Percentiles rank a stretch among this genome's conserved stretches.
Evolutionary conservation across 2,797 vertebrate species (phyloP).

Genomic region (Natrix natrix): DNA sequence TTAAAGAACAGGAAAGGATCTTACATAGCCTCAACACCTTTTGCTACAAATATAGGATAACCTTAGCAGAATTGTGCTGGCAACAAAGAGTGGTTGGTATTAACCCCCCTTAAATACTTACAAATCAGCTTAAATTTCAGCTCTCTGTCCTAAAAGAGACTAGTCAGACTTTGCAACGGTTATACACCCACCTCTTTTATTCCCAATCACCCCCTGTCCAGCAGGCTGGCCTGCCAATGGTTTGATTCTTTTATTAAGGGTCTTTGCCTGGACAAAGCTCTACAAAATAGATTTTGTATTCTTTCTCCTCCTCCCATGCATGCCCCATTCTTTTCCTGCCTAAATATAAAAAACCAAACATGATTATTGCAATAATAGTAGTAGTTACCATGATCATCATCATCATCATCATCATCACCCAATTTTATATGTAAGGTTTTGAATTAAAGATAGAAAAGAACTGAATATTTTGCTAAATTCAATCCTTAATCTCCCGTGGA

Average conservation of each 20-base stretch:
- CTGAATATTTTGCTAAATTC: conserved; percentile 47
- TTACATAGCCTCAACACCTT: background rate
- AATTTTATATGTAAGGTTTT: conserved; percentile 39
- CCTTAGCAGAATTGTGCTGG: background rate
- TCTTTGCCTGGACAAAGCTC: conserved; percentile 2
- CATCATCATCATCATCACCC: conserved; percentile 31
- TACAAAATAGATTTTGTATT: accelerated
- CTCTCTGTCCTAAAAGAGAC: conserved; percentile 27
- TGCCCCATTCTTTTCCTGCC: background rate
- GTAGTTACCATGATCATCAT: background rate
- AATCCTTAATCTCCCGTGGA: conserved; percentile 64
- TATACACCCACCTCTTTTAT: conserved; percentile 7
- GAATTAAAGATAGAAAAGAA: background rate
- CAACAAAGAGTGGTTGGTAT: conserved; percentile 20
- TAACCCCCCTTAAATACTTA: conserved; percentile 35
- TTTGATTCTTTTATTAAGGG: conserved; percentile 23
- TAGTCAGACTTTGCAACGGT: background rate
- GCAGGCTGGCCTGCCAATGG: background rate
- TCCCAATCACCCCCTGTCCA: conserved; percentile 11
- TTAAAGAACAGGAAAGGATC: background rate
- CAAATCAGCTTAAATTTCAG: conserved; percentile 52
- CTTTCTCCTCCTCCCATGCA: too few species aligned
- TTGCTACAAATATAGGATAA: background rate
- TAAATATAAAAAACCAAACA: conserved; percentile 38
- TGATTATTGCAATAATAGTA: conserved; percentile 19